Base-by-base conservation (phyloP, 2,113 vertebrate genomes). In the Phalacrocorax aristotelis region DNA sequence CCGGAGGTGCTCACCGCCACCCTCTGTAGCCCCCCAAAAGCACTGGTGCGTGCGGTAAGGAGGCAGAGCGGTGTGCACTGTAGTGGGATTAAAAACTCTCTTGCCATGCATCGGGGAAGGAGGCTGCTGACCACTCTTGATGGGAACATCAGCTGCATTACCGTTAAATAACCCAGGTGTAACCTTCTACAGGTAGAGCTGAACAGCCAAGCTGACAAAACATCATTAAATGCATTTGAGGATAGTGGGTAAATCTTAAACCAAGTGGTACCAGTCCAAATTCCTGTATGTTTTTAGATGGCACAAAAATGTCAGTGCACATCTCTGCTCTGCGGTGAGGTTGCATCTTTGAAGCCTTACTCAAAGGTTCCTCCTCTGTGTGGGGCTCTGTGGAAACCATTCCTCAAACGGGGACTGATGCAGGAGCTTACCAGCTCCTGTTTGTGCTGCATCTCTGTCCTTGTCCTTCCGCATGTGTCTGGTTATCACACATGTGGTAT, bases 1-100 rank as follows among this genome's bases (percentile, higher is more conserved):
- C 26, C 8, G 2, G 61, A 13, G 38, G 38, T 17, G 22, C 32
- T 60, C 54, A 9, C 6, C 8, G 2, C 18, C 0, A 2, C 32
- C 42, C 64, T 26, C 32, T 7, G 44, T 19, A 58, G 29, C 32
- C 36, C 34, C 49, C 25, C 21, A 8, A 9, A 40, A 54, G 34
- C 3, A 1, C 27, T 3, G 5, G 40, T 40, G 49, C 2, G 2
- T 34, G 51, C 65, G 4, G 13, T 27, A 46, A 46, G 72, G 42
- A n/a, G 23, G 44, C 7, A 15, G 42, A 68, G 38, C 6, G 2
- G 21, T 20, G 52, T 1, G 0, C 55, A 10, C 55, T 29, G 32
- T 11, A 16, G 15, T 13, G 58, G 36, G 20, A 13, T 30, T 20
- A 18, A 49, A 60, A 42, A 9, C 15, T 40, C 38, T 15, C 32